These are phyloP conservation scores for Lycophotia porphyrea DNA, from an alignment of 2,888 invertebrate genomes.

Conservation along the genomic window DNA sequence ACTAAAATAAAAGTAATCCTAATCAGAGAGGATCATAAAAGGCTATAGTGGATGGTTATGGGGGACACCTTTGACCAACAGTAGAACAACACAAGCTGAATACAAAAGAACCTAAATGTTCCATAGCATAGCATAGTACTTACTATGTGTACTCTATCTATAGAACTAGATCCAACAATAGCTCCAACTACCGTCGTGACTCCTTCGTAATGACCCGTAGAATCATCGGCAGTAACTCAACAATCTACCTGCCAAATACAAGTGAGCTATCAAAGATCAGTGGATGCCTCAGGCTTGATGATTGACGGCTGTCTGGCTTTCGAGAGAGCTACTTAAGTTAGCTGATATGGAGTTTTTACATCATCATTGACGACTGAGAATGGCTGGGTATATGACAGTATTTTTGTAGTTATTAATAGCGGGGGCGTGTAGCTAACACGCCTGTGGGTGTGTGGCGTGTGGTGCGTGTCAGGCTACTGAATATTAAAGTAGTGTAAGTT, in stretches of 20 bases:
- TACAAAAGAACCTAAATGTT: not conserved
- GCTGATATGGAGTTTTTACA: conserved; percentile 49
- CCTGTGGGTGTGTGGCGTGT: too few species aligned
- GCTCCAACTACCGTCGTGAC: conserved; percentile 45
- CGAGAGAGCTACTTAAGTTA: conserved; percentile 58
- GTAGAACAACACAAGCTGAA: not conserved
- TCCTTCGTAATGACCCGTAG: conserved; percentile 44
- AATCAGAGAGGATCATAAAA: not conserved
- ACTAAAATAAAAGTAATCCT: not conserved
- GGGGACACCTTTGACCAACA: not conserved
- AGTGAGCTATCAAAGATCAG: conserved; percentile 80
- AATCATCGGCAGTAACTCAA: conserved; percentile 75
- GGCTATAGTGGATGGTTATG: not conserved
- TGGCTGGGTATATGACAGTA: conserved; percentile 19
- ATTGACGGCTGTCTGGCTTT: conserved; percentile 68
- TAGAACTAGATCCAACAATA: conserved; percentile 32
- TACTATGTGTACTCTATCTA: not conserved
- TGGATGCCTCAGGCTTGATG: conserved; percentile 73
- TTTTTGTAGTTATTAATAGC: conserved; percentile 22
- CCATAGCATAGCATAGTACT: not conserved
- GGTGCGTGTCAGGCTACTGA: not conserved
- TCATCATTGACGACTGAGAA: conserved; percentile 38
- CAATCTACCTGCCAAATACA: conserved; percentile 80
- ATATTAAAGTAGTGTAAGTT: not conserved
- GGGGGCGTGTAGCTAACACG: conserved; percentile 19